These are phyloP conservation scores for Pristionchus arcanus DNA, from an alignment of 2,888 invertebrate genomes.

Conservation along the genomic window DNA sequence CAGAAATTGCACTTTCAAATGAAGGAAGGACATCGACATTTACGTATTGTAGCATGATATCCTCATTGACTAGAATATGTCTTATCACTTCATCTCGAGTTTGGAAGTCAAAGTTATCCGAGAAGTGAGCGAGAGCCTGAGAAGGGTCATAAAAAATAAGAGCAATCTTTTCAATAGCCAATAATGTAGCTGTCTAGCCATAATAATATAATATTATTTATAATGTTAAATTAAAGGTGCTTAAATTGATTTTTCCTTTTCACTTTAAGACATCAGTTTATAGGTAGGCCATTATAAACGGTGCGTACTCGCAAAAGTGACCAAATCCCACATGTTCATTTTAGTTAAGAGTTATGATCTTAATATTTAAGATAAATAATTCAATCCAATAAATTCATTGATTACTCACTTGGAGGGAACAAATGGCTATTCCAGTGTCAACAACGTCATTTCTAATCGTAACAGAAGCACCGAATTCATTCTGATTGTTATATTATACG, in stretches of 20 bases:
- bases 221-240: too few relatives aligned
- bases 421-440: constrained; percentile 43
- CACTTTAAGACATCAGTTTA: too few relatives aligned
- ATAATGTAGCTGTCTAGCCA: too few relatives aligned
- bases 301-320: too few relatives aligned
- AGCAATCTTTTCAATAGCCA: too few relatives aligned
- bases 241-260: too few relatives aligned
- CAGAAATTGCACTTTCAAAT: constrained; percentile 16
- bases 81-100: constrained; percentile 72
- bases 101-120: constrained; percentile 76
- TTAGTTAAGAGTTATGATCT: not conserved
- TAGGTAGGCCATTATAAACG: too few relatives aligned
- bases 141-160: too few relatives aligned
- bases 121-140: constrained; percentile 56
- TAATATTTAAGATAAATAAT: not conserved
- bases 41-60: constrained; percentile 49
- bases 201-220: too few relatives aligned
- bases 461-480: constrained; percentile 4
- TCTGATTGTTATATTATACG: not conserved
- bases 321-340: too few relatives aligned
- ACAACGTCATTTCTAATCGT: constrained; percentile 2
- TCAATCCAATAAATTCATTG: not conserved
- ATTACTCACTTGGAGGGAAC: constrained; percentile 34
- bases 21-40: constrained; percentile 46
- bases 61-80: constrained; percentile 54